A percentile compares a stretch with the other conserved stretches of the same genome.
Evolutionary conservation across 1,140 invertebrate species (phyloP).

Genomic region (Drosophila tsacasi): DNA sequence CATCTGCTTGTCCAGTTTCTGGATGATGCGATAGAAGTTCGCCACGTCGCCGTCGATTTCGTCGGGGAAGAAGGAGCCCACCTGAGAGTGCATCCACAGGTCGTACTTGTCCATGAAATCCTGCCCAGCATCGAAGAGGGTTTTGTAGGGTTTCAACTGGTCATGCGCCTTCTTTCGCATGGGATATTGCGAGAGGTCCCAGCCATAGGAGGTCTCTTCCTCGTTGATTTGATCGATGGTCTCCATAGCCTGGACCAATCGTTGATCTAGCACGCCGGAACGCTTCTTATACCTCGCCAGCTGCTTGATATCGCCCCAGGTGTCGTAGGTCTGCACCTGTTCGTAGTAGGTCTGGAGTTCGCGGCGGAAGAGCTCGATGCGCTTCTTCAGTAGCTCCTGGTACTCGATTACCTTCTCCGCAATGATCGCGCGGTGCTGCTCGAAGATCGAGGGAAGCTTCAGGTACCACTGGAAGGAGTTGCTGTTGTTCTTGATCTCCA

Average conservation of each 20-base stretch:
- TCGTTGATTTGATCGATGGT: conserved; percentile 96
- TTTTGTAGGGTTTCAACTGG: conserved; percentile 93
- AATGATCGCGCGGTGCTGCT: conserved; percentile 92
- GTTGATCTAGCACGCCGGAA: conserved; percentile 90
- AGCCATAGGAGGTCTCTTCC: conserved; percentile 96
- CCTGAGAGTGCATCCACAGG: conserved; percentile 92
- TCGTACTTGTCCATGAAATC: conserved; percentile 94
- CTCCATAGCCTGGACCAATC: conserved; percentile 89
- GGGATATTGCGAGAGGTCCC: conserved; percentile 96
- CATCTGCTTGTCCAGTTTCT: conserved; percentile 96
- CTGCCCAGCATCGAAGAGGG: conserved; percentile 94
- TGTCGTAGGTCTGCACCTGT: conserved; percentile 94
- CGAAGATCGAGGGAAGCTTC: conserved; percentile 91
- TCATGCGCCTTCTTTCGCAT: conserved; percentile 91
- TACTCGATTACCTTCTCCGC: conserved; percentile 94
- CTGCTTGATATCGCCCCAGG: conserved; percentile 95
- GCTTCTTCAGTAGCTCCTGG: conserved; percentile 91
- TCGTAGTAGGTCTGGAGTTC: conserved; percentile 93
- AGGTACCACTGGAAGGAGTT: conserved; percentile 94
- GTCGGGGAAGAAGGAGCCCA: conserved; percentile 95
- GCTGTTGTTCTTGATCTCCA: conserved; percentile 95
- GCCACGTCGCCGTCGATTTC: conserved; percentile 93
- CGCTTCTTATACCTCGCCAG: conserved; percentile 94
- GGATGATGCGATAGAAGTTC: conserved; percentile 92
- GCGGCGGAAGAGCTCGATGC: conserved; percentile 84